phyloP scores from a whole-genome alignment of 2,113 vertebrate species.

The Lophura nycthemera region DNA sequence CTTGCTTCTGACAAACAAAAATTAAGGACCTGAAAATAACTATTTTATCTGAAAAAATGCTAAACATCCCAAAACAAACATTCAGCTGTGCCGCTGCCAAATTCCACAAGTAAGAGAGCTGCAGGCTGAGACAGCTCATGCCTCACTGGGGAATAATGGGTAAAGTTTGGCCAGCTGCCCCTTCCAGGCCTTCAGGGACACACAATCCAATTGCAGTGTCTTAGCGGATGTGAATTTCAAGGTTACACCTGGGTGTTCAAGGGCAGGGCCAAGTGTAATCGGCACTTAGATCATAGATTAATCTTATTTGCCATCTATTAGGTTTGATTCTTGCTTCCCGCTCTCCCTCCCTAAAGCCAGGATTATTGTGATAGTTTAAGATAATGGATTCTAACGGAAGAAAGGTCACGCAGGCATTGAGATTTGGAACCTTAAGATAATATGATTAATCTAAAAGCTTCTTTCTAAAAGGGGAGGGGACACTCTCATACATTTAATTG shows the following conservation, averaged over 20 bases:
- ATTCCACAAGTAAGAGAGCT: conserved; percentile 76
- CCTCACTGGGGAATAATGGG: conserved; percentile 82
- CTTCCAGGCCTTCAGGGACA: conserved; percentile 84
- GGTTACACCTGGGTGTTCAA: conserved; percentile 99
- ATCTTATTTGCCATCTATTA: conserved; percentile 99
- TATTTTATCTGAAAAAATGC: conserved; percentile 82
- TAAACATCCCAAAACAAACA: conserved; percentile 81
- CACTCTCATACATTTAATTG: conserved; percentile 95
- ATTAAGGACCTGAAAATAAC: conserved; percentile 77
- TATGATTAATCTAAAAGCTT: conserved; percentile 99
- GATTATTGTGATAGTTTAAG: conserved; percentile 99
- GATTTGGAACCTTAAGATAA: conserved; percentile 99
- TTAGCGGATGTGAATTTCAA: conserved; percentile 99
- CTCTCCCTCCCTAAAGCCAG: conserved; percentile 98
- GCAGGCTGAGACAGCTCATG: conserved; percentile 74
- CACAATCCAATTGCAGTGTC: conserved; percentile 92
- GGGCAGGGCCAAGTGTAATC: conserved; percentile 99
- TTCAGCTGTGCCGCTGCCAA: conserved; percentile 62
- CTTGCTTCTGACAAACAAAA: conserved; percentile 79
- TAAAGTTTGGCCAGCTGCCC: conserved; percentile 88
- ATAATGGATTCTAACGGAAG: conserved; percentile 99
- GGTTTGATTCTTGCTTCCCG: conserved; percentile 97
- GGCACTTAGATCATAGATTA: conserved; percentile 99
- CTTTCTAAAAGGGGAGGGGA: conserved; percentile 90
- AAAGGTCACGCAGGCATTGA: conserved; percentile 95